phyloP scores from a whole-genome alignment of 53 echinoderm and acorn worm species.

The Echinarachnius parma region DNA sequence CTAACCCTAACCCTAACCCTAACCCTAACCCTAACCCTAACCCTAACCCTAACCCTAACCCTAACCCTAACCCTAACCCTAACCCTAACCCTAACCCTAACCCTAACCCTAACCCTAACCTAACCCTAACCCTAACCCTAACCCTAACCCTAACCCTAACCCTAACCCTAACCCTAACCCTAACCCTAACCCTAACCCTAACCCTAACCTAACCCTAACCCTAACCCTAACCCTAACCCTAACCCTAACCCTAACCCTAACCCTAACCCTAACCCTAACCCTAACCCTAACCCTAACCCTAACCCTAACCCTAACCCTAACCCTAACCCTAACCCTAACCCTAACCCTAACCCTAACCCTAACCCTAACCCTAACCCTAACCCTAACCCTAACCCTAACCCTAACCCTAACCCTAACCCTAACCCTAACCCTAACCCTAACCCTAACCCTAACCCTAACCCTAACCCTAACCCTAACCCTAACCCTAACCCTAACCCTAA shows the following conservation, averaged over 20 bases:
- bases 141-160: slow-evolving; percentile 48
- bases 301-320: slow-evolving; percentile 33
- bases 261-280: slow-evolving; percentile 3
- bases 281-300: slow-evolving; percentile 22
- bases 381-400: slow-evolving; percentile 43
- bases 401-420: slow-evolving; percentile 49
- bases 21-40: slow-evolving; percentile 37
- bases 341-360: slow-evolving; percentile 50
- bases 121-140: slow-evolving; percentile 42
- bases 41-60: slow-evolving; percentile 12
- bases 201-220: slow-evolving; percentile 41
- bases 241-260: slow-evolving; percentile 7
- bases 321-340: slow-evolving; percentile 48
- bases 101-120: slow-evolving; percentile 21
- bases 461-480: slow-evolving; percentile 36
- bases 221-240: slow-evolving; percentile 23
- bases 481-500: slow-evolving; percentile 36
- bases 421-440: slow-evolving; percentile 51
- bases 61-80: slow-evolving; percentile 10
- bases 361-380: slow-evolving; percentile 51
- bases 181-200: slow-evolving; percentile 42
- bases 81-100: slow-evolving; percentile 11
- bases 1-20: slow-evolving; percentile 35
- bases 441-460: slow-evolving; percentile 51
- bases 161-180: slow-evolving; percentile 40